These are phyloP conservation scores for Spisula solida DNA, from an alignment of 2,888 invertebrate genomes.

Conservation along the genomic window DNA sequence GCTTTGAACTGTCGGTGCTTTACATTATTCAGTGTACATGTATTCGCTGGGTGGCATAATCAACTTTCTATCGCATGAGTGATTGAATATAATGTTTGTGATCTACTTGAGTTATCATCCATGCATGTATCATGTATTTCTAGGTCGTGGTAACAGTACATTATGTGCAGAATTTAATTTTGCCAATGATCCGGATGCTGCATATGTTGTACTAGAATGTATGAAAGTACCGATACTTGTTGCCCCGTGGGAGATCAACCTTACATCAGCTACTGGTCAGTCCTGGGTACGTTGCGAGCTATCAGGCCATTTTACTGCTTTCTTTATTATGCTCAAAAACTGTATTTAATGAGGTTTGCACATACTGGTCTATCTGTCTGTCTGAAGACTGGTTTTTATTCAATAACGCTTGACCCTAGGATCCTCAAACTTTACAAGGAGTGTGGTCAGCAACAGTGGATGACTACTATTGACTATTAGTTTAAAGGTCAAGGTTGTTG, in stretches of 20 bases:
- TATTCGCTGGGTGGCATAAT: no score
- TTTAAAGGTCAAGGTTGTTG: no score
- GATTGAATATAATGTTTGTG: background rate
- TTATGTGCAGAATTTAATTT: conserved; percentile 93
- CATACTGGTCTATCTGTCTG: no score
- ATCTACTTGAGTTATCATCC: background rate
- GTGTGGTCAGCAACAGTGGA: no score
- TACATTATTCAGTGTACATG: no score
- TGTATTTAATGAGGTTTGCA: no score
- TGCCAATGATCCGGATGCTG: conserved; percentile 93
- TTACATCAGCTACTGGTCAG: conserved; percentile 60
- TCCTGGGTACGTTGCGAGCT: conserved; percentile 75
- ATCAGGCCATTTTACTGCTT: background rate
- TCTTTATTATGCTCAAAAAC: no score
- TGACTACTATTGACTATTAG: no score
- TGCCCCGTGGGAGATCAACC: conserved; percentile 91
- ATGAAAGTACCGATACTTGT: conserved; percentile 89
- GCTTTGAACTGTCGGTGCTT: no score
- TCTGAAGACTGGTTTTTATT: no score
- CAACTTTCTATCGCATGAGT: background rate
- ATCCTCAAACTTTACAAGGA: no score
- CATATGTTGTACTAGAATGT: conserved; percentile 90
- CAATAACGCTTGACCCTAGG: no score
- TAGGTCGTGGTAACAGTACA: conserved; percentile 86
- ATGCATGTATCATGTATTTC: conserved; percentile 15